Conservation (phyloP, 1,140 invertebrate species). For the Nymphalis io region DNA sequence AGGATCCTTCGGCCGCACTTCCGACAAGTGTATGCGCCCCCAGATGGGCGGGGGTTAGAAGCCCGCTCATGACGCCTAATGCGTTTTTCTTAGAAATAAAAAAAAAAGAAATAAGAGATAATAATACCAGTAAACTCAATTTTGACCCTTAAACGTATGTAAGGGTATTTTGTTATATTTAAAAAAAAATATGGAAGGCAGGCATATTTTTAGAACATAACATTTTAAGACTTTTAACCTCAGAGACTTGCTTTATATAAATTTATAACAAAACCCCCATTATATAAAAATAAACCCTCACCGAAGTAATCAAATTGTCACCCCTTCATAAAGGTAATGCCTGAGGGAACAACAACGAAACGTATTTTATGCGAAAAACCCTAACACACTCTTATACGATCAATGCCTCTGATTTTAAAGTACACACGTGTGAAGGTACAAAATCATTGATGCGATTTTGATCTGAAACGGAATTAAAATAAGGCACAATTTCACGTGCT, state of each 20-base stretch:
- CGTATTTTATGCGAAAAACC: conserved; percentile 34
- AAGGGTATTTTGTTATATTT: too few relatives aligned
- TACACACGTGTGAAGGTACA: conserved; percentile 19
- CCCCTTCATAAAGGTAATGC: conserved; percentile 33
- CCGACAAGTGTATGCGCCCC: too few relatives aligned
- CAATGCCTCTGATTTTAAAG: conserved; percentile 34
- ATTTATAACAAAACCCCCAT: background rate
- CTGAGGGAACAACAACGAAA: conserved; percentile 33
- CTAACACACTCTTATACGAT: conserved; percentile 29
- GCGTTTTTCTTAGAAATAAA: too few relatives aligned
- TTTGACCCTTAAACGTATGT: too few relatives aligned
- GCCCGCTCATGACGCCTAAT: too few relatives aligned
- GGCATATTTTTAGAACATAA: too few relatives aligned
- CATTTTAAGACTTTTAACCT: background rate
- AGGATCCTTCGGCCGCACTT: too few relatives aligned
- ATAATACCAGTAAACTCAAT: too few relatives aligned
- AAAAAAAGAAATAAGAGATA: too few relatives aligned
- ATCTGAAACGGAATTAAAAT: background rate
- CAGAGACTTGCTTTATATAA: background rate
- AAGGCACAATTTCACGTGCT: conserved; percentile 3
- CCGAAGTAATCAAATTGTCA: conserved; percentile 31
- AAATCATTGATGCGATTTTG: conserved; percentile 7
- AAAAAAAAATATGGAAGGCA: too few relatives aligned
- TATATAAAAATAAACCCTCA: conserved; percentile 18
- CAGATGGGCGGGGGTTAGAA: too few relatives aligned